These are phyloP conservation scores for Polyploca ridens DNA, from an alignment of 2,888 invertebrate genomes.

Conservation along the genomic window DNA sequence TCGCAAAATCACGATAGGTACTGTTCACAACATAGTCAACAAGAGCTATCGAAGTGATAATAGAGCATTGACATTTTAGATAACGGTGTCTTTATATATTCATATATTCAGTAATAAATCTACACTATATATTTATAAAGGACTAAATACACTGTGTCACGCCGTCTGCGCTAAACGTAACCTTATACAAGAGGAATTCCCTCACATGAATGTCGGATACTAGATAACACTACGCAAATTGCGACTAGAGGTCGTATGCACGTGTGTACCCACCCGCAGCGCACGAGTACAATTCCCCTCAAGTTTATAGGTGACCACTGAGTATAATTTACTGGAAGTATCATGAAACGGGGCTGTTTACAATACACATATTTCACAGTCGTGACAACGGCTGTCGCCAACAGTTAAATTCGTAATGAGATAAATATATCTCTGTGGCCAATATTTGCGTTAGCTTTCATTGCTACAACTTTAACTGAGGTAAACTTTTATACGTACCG, in stretches of 20 bases:
- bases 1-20: background rate
- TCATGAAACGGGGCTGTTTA: conserved; percentile 55
- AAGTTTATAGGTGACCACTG: conserved; percentile 53
- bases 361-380: conserved; percentile 55
- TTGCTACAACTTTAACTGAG: background rate
- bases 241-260: conserved; percentile 3
- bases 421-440: conserved; percentile 44
- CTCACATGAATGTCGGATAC: conserved; percentile 19
- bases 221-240: conserved; percentile 17
- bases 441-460: conserved; percentile 5
- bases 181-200: conserved; percentile 16
- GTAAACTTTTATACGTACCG: conserved; percentile 1
- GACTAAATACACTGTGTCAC: background rate
- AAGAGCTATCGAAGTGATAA: background rate
- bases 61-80: background rate
- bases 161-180: background rate
- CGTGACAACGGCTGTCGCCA: conserved; percentile 59
- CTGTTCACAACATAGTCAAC: background rate
- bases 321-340: conserved; percentile 56
- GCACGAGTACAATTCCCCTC: conserved; percentile 48
- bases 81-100: background rate
- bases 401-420: conserved; percentile 63
- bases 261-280: conserved; percentile 43
- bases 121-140: background rate
- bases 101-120: background rate